A percentile compares a stretch with the other conserved stretches of the same genome.
Evolutionary conservation across 2,888 invertebrate species (phyloP).

Genomic region (Ectropis crepuscularia): DNA sequence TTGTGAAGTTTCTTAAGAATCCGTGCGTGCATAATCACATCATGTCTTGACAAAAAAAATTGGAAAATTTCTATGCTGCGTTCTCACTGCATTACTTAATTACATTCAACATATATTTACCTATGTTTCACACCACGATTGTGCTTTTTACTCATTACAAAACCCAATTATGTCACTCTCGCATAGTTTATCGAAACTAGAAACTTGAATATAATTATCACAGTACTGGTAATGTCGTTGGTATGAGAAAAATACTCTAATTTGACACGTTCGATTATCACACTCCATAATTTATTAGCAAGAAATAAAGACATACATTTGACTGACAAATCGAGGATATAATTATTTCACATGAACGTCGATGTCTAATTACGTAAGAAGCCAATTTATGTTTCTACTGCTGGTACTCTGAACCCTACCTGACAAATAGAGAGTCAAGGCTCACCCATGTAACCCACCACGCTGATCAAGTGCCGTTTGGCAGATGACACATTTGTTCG

Average conservation of each 20-base stretch:
- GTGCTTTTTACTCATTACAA: conserved; percentile 1
- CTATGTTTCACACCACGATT: conserved; percentile 4
- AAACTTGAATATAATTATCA: conserved; percentile 28
- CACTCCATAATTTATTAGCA: conserved; percentile 13
- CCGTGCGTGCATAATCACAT: no score
- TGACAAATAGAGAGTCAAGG: no score
- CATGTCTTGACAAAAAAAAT: no score
- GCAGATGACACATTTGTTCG: no score
- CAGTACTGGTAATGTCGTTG: conserved; percentile 10
- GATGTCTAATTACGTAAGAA: not conserved
- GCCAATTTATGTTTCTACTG: no score
- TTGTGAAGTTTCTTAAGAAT: no score
- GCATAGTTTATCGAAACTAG: conserved; percentile 26
- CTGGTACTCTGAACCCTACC: no score
- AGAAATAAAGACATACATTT: conserved; percentile 20
- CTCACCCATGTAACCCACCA: no score
- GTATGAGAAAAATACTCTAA: conserved; percentile 8
- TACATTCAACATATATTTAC: not conserved
- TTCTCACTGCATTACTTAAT: not conserved
- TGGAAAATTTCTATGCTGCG: no score
- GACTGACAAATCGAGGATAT: not conserved
- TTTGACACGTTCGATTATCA: conserved; percentile 30
- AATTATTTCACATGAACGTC: not conserved
- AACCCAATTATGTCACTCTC: conserved; percentile 11
- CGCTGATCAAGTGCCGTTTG: no score